phyloP scores from a whole-genome alignment of 2,797 vertebrate genomes.

The Microctenopoma stevenorrisi region DNA sequence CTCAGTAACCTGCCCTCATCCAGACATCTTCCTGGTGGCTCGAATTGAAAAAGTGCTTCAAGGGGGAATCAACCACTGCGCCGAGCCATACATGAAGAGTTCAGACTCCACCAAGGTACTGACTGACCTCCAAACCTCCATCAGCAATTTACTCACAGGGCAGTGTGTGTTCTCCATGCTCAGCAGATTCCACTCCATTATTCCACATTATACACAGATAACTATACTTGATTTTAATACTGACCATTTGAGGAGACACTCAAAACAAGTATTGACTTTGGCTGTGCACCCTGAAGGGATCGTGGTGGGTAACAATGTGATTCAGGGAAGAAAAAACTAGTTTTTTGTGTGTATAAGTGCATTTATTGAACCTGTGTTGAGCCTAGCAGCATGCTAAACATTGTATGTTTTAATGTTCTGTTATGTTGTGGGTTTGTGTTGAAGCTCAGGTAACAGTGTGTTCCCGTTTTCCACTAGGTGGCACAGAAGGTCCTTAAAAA shows the following conservation, averaged over 20 bases:
- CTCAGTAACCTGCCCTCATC: conserved; percentile 94
- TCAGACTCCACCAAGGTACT: conserved; percentile 97
- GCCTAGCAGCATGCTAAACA: conserved; percentile 42
- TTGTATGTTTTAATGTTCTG: background rate
- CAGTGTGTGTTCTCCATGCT: conserved; percentile 11
- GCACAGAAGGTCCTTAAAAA: conserved; percentile 99
- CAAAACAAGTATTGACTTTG: conserved; percentile 67
- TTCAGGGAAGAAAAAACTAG: conserved; percentile 33
- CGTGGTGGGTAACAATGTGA: conserved; percentile 45
- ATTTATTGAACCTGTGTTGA: conserved; percentile 10
- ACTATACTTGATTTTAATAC: conserved; percentile 46
- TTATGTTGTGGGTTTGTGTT: conserved; percentile 15
- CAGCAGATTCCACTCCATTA: conserved; percentile 60
- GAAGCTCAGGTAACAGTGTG: conserved; percentile 10
- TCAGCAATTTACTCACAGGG: conserved; percentile 2
- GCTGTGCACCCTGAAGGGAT: conserved; percentile 47
- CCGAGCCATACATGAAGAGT: conserved; percentile 97
- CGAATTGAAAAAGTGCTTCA: conserved; percentile 97
- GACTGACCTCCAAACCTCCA: conserved; percentile 15
- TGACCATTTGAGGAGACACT: conserved; percentile 40
- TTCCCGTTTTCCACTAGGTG: conserved; percentile 82
- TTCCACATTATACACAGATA: conserved; percentile 59
- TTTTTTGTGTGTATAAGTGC: conserved; percentile 1
- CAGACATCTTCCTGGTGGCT: conserved; percentile 97
- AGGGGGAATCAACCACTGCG: conserved; percentile 94